A percentile compares a stretch with the other conserved stretches of the same genome.
Conservation (phyloP, 2,797 vertebrate genomes). For the Remorina albescens region DNA sequence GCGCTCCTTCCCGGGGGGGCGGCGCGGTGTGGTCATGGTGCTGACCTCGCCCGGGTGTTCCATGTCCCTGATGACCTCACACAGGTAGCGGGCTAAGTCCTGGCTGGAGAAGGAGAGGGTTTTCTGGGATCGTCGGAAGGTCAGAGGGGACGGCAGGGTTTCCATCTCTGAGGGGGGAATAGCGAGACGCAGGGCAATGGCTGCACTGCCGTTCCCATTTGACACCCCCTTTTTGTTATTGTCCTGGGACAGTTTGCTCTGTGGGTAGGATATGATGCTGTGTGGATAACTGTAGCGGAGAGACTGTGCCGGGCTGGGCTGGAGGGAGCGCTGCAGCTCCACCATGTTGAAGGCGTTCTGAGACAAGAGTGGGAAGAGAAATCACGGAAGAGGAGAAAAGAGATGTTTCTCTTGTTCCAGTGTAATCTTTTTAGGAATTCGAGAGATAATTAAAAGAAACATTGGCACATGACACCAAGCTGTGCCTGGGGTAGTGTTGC, state of each 20-base stretch:
- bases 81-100: conserved; percentile 86
- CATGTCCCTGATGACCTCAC: conserved; percentile 84
- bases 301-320: conserved; percentile 86
- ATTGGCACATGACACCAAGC: conserved; percentile 58
- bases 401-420: background rate
- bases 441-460: conserved; percentile 55
- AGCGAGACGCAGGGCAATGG: conserved; percentile 80
- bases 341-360: conserved; percentile 93
- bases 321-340: conserved; percentile 91
- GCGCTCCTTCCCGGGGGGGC: conserved; percentile 82
- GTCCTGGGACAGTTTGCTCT: conserved; percentile 76
- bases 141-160: conserved; percentile 75
- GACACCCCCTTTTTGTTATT: conserved; percentile 55
- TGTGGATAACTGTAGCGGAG: conserved; percentile 82
- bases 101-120: conserved; percentile 82
- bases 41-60: conserved; percentile 78
- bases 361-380: conserved; percentile 16
- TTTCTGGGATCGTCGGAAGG: conserved; percentile 78
- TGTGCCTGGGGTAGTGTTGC: conserved; percentile 36
- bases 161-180: conserved; percentile 73
- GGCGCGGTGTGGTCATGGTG: conserved; percentile 80
- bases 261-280: conserved; percentile 75
- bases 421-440: conserved; percentile 37
- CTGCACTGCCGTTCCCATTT: conserved; percentile 69
- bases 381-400: background rate